Base-by-base conservation (phyloP, 2,888 invertebrate species). In the Xylota sylvarum region DNA sequence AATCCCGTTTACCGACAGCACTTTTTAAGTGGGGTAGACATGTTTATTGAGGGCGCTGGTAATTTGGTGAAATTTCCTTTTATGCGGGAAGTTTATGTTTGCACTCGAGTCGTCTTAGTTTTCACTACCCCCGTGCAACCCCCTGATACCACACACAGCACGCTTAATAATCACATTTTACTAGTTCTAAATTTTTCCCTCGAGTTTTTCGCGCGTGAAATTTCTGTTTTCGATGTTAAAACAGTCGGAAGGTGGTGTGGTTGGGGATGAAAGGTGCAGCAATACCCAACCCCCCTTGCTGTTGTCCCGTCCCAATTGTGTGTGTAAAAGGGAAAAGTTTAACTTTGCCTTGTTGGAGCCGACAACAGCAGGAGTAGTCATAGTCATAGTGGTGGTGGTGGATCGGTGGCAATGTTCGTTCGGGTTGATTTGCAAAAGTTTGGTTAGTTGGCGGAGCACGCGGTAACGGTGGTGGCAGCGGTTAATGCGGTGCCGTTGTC, bases 401-500 rank as follows among this genome's bases (percentile, higher is more conserved):
- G 46, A 12, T n/a, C n/a, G 43, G 52, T 69, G 65, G 65, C 52
- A 62, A 64, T 43, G 79, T 62, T 76, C 67, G 55, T 84, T 74
- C 32, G 74, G 85, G 80, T 80, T 85, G 85, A 85, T 85, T 80
- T 81, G 80, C 85, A 81, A 85, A 85, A 85, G 85, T 85, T 85
- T 80, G 80, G 85, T 85, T 81, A 81, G 85, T 85, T 85, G 56
- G 72, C 52, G 82, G 77, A 37, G 58, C 55, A 43, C 32, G 52
- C 43, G 5, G n/a, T 19, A 35, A 52, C 19, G 55, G 60, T 17
- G 69, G 56, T 64, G 79, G 67, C 50, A 55, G 73, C 35, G 85
- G 85, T 85, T 85, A 85, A 85, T 85, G 85, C 81, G 85, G 85
- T 80, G 85, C 80, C 85, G 76, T 85, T 76, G 80, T 81, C 85